These are phyloP conservation scores for Phylloscopus trochilus DNA, from an alignment of 2,113 vertebrate species.

Conservation along the genomic window DNA sequence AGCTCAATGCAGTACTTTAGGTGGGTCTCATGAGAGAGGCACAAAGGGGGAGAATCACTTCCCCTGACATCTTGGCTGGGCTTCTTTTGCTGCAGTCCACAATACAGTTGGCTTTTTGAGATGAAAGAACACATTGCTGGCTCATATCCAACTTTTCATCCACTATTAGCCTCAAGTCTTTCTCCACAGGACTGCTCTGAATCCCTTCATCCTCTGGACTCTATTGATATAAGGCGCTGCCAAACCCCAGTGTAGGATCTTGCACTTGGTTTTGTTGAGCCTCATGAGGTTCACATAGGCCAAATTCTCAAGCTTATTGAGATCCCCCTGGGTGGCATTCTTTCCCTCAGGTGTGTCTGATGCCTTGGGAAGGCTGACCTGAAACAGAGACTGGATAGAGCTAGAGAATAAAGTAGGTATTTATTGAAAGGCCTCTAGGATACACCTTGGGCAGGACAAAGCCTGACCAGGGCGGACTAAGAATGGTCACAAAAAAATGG, in stretches of 20 bases:
- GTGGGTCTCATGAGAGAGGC: background rate
- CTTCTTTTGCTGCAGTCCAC: background rate
- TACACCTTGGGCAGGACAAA: no score
- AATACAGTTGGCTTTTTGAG: rapidly evolving
- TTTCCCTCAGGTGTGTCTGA: background rate
- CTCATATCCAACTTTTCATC: background rate
- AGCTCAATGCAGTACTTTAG: background rate
- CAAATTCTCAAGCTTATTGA: background rate
- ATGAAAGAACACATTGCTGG: background rate
- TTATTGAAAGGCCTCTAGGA: no score
- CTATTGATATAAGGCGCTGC: rapidly evolving
- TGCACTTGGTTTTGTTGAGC: background rate
- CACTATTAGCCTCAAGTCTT: background rate
- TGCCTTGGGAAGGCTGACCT: no score
- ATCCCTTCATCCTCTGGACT: background rate
- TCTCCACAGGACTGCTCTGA: background rate
- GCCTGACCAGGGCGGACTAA: no score
- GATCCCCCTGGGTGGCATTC: background rate
- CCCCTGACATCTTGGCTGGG: background rate
- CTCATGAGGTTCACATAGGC: background rate
- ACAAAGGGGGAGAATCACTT: background rate
- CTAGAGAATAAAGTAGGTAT: no score
- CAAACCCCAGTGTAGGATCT: background rate
- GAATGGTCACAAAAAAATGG: no score
- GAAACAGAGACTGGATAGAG: no score